Evolutionary conservation across 2,797 vertebrate genomes (phyloP), one percentile per base, ranked within the genome.

Genomic region (Austrolebias charrua): DNA sequence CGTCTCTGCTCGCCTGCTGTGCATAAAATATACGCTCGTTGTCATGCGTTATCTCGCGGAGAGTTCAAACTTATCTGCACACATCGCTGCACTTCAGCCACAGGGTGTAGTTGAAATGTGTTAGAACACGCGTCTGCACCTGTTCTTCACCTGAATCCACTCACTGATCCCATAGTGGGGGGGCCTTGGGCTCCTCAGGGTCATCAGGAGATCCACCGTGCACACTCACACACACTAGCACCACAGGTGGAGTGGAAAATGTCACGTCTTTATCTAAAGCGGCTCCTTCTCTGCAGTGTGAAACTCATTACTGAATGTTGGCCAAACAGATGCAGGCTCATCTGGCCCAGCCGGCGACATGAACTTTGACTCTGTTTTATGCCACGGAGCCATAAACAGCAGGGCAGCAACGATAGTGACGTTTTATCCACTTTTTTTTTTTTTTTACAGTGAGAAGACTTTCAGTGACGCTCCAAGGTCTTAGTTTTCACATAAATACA

Each of bases 321-420:
- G 90, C 89, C 89, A 86, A 88, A 88, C 89, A 90, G 91, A 91
- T 91, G 87, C 86, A 79, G 83, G 80, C 83, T 85, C 75, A 80
- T 84, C 86, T 73, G 79, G 77, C 78, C 81, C 67, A 64, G 69
- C 71, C 82, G 74, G 83, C 75, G 55, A 85, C 78, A 78, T 82
- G 66, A 78, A 81, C 73, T 81, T 88, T 85, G 79, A 80, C 81
- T 81, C 60, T 33, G n/a, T 79, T 81, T 81, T 72, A 82, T 61
- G 73, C 62, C 55, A 20, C 48, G 1, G 64, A 71, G 76, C 63
- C 66, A 1, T 18, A 2, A 42, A 70, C 81, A 67, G 24, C 76
- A 28, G 75, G 54, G 55, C 69, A 10, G 59, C 66, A 66, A n/a
- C 60, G 7, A 46, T 72, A 8, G 55, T 48, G 72, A 61, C 63